Base-by-base conservation (phyloP, 2,113 vertebrate genomes). In the Carassius carassius region DNA sequence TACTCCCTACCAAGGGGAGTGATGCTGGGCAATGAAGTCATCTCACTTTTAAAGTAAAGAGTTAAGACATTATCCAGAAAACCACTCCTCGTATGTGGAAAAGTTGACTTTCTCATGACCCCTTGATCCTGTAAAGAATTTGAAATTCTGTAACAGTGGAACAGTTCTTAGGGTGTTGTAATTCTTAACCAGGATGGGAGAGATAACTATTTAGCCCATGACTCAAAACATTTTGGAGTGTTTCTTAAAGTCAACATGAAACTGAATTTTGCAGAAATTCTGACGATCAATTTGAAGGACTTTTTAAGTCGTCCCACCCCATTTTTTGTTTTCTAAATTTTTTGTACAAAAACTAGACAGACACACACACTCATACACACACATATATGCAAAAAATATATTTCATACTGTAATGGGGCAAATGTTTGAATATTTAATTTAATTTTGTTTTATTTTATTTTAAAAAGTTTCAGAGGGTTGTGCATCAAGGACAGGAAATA, bases 71-170 rank as follows among this genome's bases (percentile, higher is more conserved):
- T 75, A 65, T 82, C 78, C 83, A 82, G 83, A 77, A 80, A 75
- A 37, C 35, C 65, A 76, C 78, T 70, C 60, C 78, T 76, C 49
- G 49, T 29, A 10, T 74, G 56, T 62, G 11, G 75, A 83, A 51
- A 86, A 4, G 0, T 72, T 67, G 67, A 85, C 79, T 87, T 85
- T 85, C 86, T 78, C 83, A 78, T 87, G 86, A 84, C 86, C 62
- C 25, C 73, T 32, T 9, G 32, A 65, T 72, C 83, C 73, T 32
- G 35, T 63, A 9, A 76, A 78, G 32, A 87, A 76, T 75, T n/a
- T 41, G 12, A 37, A 41, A 62, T 63, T 70, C 84, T n/a, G 21
- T 78, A 65, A 84, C 37, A 73, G 54, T 47, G 19, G 49, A 83
- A 23, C 60, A 49, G 23, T 54, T 54, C 25, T 21, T 69, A 60